phyloP scores from a whole-genome alignment of 2,113 vertebrate genomes.

The Odobenus rosmarus region DNA sequence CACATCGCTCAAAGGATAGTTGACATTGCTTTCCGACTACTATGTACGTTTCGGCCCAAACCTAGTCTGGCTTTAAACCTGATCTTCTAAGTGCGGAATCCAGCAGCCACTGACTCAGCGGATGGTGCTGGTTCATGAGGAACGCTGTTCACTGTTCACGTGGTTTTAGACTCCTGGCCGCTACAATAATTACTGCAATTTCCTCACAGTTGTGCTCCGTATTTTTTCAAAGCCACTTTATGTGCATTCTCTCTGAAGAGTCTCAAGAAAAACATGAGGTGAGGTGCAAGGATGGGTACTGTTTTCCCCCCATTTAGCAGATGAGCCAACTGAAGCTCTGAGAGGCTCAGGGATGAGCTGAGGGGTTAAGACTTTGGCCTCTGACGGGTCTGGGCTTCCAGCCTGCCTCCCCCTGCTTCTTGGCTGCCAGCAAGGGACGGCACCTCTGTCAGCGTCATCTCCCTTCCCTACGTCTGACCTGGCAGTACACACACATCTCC shows the following conservation, averaged over 20 bases:
- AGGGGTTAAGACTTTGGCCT: background rate
- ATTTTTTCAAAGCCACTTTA: background rate
- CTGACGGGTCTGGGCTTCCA: background rate
- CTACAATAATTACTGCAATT: no score
- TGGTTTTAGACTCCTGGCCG: background rate
- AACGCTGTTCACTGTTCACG: rapidly evolving
- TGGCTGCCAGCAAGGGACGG: background rate
- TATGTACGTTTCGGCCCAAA: background rate
- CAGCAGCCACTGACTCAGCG: background rate
- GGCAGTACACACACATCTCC: background rate
- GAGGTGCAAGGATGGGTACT: background rate
- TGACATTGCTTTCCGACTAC: background rate
- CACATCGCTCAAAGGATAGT: rapidly evolving
- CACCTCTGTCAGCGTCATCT: rapidly evolving
- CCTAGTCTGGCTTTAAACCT: background rate
- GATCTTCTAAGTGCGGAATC: background rate
- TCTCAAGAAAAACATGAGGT: background rate
- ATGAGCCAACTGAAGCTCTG: background rate
- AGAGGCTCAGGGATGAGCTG: background rate
- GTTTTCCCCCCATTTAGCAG: rapidly evolving
- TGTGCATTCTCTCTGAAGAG: background rate
- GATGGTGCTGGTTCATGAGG: rapidly evolving
- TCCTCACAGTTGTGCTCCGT: background rate
- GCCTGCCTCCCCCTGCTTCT: no score
- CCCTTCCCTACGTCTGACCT: background rate